Base-by-base conservation (phyloP, 2,888 invertebrate species). In the Seira sanloemensis region DNA sequence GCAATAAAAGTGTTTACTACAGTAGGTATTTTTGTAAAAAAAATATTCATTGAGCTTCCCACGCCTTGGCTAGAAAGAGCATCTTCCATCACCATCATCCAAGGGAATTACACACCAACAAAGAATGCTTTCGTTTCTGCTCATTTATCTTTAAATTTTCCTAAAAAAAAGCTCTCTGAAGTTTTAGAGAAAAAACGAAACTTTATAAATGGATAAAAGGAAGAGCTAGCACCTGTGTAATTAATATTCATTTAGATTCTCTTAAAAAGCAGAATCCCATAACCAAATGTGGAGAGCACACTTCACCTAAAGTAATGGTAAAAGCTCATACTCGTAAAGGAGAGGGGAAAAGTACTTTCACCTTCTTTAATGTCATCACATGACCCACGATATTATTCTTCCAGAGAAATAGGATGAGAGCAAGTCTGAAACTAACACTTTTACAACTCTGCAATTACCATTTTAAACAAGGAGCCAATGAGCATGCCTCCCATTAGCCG, bases 401-500 rank as follows among this genome's bases (percentile, higher is more conserved):
- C n/a, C 37, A 58, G n/a, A 58, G 58, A 18, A 18, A 58, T 9
- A n/a, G 58, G 16, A 58, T 18, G 9, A n/a, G 4, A n/a, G 9
- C 9, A 18, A 58, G 58, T 58, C 58, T 58, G 58, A 58, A 71
- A 37, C 26, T 54, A 69, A 71, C 81, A 76, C 76, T 76, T 81
- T 81, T 83, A 77, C 82, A 73, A 46, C 82, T 73, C 23, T 66
- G 82, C 77, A 83, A 83, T 83, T 83, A 83, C 82, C 82, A 77
- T 83, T 83, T 58, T 77, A 77, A 27, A 83, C 71, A 26, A 75
- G 82, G 58, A 58, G 58, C 58, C 72, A 83, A 82, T 65, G 65
- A 58, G 58, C n/a, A 16, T 58, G 58, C 9, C 66, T 26, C 25
- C 27, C 69, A 68, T 80, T 80, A 75, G 73, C 67, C 66, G 50